Base-by-base conservation (phyloP, 2,113 vertebrate genomes). In the Loxodonta africana region DNA sequence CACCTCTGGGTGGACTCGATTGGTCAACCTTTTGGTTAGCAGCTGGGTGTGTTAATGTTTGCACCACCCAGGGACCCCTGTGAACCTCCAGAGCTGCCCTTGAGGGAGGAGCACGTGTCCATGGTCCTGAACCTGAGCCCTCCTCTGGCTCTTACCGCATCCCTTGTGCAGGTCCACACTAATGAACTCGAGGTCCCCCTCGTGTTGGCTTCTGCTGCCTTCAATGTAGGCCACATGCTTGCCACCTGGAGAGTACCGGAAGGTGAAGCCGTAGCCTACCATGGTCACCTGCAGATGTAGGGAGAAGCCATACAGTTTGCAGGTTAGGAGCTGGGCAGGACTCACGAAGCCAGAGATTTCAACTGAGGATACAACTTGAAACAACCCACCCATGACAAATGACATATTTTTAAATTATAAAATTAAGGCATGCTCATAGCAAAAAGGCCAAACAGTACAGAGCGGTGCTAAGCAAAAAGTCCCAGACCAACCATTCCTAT, bases 151-250 rank as follows among this genome's bases (percentile, higher is more conserved):
- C 99, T 98, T 98, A 99, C 99, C 99, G 25, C 99, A 98, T 95
- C 99, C 99, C 77, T 98, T 99, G 96, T 99, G 99, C 51, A 98
- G 96, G 46, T 99, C 99, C 96, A 99, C 76, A 91, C 99, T 99
- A 97, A 99, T 99, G 90, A 99, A 99, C 95, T 99, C 99, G 0
- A 99, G 5, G 0, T 98, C 97, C 85, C 99, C 99, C 83, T 99
- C 99, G 0, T 99, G 99, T 46, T 98, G 99, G 0, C 98, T 99
- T 95, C 98, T 99, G 98, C 99, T 99, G 97, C 97, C 99, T 73
- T 99, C 99, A 0, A 98, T 95, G 90, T 98, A 97, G 21, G 98
- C 97, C 84, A 99, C 99, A 0, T 99, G 99, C 41, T 98, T 99
- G 21, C 99, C 99, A 11, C 98, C 98, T 0, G 99, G 99, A 96